These are phyloP conservation scores for Saimiri boliviensis DNA, from an alignment of 2,113 vertebrate species.

Conservation along the genomic window DNA sequence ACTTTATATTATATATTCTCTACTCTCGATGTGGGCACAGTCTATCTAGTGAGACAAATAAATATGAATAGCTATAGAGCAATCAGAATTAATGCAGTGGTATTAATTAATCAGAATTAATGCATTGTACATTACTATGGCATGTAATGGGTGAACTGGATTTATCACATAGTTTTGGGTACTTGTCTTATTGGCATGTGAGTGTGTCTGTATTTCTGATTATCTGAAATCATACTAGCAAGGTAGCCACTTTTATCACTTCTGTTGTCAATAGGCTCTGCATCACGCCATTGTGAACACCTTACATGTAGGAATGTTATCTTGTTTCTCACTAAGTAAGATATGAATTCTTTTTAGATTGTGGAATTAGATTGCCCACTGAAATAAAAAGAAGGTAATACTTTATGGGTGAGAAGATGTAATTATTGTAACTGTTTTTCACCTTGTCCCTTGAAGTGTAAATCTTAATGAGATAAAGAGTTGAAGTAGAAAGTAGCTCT, in stretches of 20 bases:
- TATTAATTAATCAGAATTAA: background rate
- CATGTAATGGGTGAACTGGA: background rate
- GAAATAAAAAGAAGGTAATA: slow-evolving; percentile 67
- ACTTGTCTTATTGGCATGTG: background rate
- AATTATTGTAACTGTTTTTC: slow-evolving; percentile 69
- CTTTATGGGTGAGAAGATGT: slow-evolving; percentile 53
- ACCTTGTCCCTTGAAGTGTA: slow-evolving; percentile 66
- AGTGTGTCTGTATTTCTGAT: background rate
- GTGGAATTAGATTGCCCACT: slow-evolving; percentile 59
- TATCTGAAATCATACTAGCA: background rate
- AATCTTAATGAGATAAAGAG: slow-evolving; percentile 72
- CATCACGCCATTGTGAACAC: background rate
- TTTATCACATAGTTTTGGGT: background rate
- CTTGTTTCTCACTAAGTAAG: background rate
- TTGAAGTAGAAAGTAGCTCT: slow-evolving; percentile 49
- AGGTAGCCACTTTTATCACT: background rate
- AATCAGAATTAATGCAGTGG: background rate
- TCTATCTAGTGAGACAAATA: background rate
- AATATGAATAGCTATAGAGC: background rate
- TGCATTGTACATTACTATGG: background rate
- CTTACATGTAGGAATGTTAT: background rate
- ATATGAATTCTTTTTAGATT: slow-evolving; percentile 15
- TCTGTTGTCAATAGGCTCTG: background rate
- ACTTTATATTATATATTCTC: background rate
- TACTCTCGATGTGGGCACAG: background rate